Evolutionary conservation across 1,140 invertebrate genomes (phyloP), one percentile per base, ranked within the genome.

Genomic region (Oryctes rhinoceros): DNA sequence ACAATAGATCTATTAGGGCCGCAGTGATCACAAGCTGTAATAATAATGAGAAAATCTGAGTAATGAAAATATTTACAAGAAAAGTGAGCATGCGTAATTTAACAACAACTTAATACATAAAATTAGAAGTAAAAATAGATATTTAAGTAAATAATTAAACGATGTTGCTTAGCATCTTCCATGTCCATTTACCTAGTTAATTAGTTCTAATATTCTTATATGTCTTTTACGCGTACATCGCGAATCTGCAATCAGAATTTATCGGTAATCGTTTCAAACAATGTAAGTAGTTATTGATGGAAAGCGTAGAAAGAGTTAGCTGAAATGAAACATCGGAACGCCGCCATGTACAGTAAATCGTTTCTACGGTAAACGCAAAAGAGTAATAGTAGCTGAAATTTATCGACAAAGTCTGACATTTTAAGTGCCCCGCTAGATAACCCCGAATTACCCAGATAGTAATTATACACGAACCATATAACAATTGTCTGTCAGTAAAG

Each of bases 381-480:
- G 15, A 59, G 53, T 15, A 59, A 18, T 59, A 59, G 53, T 59
- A 18, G 53, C 53, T 18, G 53, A 15, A 59, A 59, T 59, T 59
- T 59, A 59, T 59, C 53, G 53, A n/a, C 15, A 18, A 59, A n/a
- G 53, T 18, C 53, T 59, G 53, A 59, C 53, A 59, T n/a, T 59
- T 59, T 59, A 59, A 59, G 53, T 59, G 53, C 53, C 53, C 53
- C 53, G 53, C 7, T 59, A 59, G 53, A 18, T 59, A 59, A 59
- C 53, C 53, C 18, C 53, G 53, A 59, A 18, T 59, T 59, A 59
- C 53, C 53, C 53, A 59, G 53, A n/a, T 59, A 59, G 53, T 59
- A 59, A 59, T 59, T 59, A 59, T 59, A 18, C n/a, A 59, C 53
- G 53, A 59, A 59, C 53, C 53, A 59, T 59, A 59, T 59, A 59